Base-by-base conservation (phyloP, 1,140 invertebrate species). In the Telenomus remus region DNA sequence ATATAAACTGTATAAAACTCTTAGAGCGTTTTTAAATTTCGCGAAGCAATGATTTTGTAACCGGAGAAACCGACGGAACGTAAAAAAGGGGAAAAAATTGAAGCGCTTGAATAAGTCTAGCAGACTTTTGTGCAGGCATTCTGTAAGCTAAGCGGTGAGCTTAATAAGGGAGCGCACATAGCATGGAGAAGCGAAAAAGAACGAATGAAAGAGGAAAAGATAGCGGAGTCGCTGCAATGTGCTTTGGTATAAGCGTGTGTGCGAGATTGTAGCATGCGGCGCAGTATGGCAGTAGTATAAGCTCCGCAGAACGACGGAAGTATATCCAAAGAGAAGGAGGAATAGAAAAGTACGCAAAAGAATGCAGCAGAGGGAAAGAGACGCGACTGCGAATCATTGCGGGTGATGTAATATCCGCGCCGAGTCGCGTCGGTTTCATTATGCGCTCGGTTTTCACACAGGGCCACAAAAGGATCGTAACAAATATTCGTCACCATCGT, bases 211-310 rank as follows among this genome's bases (percentile, higher is more conserved):
- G 47, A 53, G 61, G 54, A 43, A 69, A 63, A 69, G 59, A 69
- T 60, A 69, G 65, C 53, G 54, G 47, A 46, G 53, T 15, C 19
- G 19, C 37, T 51, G 49, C 56, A 53, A 35, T 42, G 55, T 59
- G 59, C 47, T 56, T 51, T 64, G 53, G 50, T 37, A 34, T 54
- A 56, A 19, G 55, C 44, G 43, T 55, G 65, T 68, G 53, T 14
- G 55, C 47, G 69, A 48, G 2, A 27, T 1, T 27, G 19, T 37
- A 56, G 51, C 53, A 53, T 61, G 56, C 47, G 55, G 78, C 60
- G 73, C 79, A 84, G 81, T 83, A 81, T 84, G 82, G 82, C 82
- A 85, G 83, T 84, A 81, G 82, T 81, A 78, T 79, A 79, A 80
- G 76, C 80, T 79, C 61, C 71, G 44, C 68, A 63, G 69, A 82